These are phyloP conservation scores for Enteromius thamalakanensis DNA, from an alignment of 2,797 vertebrate genomes.

Conservation along the genomic window DNA sequence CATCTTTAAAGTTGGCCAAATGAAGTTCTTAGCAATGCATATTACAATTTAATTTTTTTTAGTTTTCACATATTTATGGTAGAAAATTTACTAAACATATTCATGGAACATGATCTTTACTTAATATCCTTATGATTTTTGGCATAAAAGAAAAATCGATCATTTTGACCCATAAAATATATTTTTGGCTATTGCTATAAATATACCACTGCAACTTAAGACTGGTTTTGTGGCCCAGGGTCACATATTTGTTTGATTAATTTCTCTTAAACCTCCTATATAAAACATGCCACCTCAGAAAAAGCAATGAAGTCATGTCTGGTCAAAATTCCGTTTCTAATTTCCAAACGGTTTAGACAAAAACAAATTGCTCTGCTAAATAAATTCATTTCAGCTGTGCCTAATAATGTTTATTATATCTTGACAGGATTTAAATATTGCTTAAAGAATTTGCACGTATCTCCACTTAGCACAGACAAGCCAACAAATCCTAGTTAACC, in stretches of 20 bases:
- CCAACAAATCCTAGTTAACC: neutral
- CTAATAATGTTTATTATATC: constrained; percentile 64
- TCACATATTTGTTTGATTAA: constrained; percentile 63
- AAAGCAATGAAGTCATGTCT: constrained; percentile 15
- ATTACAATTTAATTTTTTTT: too few relatives aligned
- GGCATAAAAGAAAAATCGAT: too few relatives aligned
- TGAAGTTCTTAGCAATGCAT: too few relatives aligned
- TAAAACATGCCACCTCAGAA: constrained; percentile 63
- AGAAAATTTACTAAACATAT: too few relatives aligned
- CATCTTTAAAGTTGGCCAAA: too few relatives aligned
- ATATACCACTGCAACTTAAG: too few relatives aligned
- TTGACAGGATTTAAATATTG: constrained; percentile 37
- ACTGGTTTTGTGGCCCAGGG: too few relatives aligned
- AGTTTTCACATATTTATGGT: too few relatives aligned
- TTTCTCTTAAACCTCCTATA: constrained; percentile 61
- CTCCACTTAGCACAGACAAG: neutral
- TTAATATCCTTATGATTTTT: too few relatives aligned
- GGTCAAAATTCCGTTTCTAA: constrained; percentile 30
- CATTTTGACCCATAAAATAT: too few relatives aligned
- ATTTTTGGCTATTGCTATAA: too few relatives aligned
- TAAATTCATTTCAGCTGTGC: constrained; percentile 64
- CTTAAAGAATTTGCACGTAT: constrained; percentile 21
- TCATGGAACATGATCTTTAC: too few relatives aligned
- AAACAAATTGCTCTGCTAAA: constrained; percentile 64
- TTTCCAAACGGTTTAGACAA: constrained; percentile 64